Conservation (phyloP, 2,888 invertebrate genomes). For the Trachelus iudaicus region DNA sequence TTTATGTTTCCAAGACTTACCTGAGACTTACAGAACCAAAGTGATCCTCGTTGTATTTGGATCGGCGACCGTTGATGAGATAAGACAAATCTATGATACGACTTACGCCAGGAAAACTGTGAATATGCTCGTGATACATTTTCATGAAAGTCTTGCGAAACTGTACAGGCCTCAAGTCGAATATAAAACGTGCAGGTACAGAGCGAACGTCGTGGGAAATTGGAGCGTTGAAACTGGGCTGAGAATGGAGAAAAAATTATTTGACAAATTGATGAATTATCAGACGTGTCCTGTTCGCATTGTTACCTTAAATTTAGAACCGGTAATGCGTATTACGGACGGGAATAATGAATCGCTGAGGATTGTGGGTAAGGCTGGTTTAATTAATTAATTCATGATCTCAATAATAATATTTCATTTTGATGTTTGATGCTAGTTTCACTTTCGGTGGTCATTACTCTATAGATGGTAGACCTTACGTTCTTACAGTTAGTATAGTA, state of each 20-base stretch:
- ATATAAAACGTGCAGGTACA: not conserved
- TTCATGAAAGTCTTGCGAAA: not conserved
- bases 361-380: not conserved
- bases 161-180: not conserved
- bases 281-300: not conserved
- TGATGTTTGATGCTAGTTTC: too few relatives aligned
- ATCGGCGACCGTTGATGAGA: not conserved
- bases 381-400: not conserved
- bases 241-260: not conserved
- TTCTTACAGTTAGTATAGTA: too few relatives aligned
- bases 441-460: too few relatives aligned
- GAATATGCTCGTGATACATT: not conserved
- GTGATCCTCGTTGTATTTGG: not conserved
- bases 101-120: not conserved
- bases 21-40: not conserved
- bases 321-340: not conserved
- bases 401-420: too few relatives aligned
- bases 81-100: not conserved
- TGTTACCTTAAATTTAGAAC: not conserved
- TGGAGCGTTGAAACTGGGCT: not conserved
- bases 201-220: not conserved
- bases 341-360: not conserved
- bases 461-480: too few relatives aligned
- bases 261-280: not conserved
- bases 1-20: not conserved